Base-by-base conservation (phyloP, 2,888 invertebrate genomes). In the Melinaea menophilus region DNA sequence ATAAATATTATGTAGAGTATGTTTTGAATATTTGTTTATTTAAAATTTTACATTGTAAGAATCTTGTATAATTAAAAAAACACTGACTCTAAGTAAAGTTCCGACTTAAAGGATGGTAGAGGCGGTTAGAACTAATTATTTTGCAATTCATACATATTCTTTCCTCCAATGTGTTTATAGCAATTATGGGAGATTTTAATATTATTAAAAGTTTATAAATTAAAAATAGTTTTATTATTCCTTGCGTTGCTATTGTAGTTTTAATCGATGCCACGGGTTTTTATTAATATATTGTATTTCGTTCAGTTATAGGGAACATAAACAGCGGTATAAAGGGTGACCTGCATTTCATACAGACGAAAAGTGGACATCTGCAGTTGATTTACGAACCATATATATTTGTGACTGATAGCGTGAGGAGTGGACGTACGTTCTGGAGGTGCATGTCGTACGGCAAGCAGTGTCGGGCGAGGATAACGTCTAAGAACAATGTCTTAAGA, bases 401-500 rank as follows among this genome's bases (percentile, higher is more conserved):
- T 73, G 90, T 90, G 69, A 90, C 90, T 59, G 90, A 90, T 76
- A 88, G 90, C 76, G 90, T 90, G 59, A 82, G 90, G 7, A 90
- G 90, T 71, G 91, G 90, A 7, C 79, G 90, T 56, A 91, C 91
- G 4, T 90, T 91, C 71, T 91, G 91, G 91, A 78, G 90, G 56
- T 91, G 91, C 71, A 88, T 90, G 88, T 90, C 90, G 67, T 90
- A 90, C 66, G 87, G 89, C 22, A 89, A 86, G 71, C 81, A 89
- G 55, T 90, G 90, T 73, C 83, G 90, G n/a, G 90, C 90, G 9
- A 80, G 90, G 65, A 90, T 90, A 64, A 90, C 90, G 2, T 90
- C 90, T 9, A 90, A 90, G 75, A 87, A 90, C 72, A 90, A 90
- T 71, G 74, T 88, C 7, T 71, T 90, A 47, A 79, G 82, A 66